phyloP scores from a whole-genome alignment of 2,113 vertebrate genomes.

The Platycercus adscitus region DNA sequence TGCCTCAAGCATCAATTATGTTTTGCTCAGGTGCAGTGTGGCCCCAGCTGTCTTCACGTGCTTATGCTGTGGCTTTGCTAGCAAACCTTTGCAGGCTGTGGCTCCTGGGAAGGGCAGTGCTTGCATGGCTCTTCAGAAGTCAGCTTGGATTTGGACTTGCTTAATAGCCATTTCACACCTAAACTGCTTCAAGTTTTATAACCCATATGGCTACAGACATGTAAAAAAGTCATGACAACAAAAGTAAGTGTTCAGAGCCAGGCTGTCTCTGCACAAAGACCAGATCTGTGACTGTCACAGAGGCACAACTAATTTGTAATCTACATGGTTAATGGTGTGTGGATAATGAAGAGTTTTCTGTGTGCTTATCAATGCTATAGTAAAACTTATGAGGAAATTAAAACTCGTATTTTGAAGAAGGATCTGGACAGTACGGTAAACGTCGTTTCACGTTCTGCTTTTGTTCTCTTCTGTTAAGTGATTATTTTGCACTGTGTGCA shows the following conservation, averaged over 20 bases:
- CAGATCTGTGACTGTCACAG: neutral
- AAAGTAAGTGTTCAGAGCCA: neutral
- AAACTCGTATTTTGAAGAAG: neutral
- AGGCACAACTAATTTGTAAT: neutral
- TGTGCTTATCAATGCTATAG: neutral
- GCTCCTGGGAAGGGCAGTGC: neutral
- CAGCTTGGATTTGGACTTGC: neutral
- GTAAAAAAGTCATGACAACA: fast-evolving
- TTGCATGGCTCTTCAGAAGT: neutral
- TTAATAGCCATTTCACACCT: neutral
- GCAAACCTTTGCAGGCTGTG: neutral
- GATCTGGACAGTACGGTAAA: neutral
- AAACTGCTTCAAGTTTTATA: neutral
- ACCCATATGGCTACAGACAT: neutral
- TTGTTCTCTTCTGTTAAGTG: neutral
- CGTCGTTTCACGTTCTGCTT: neutral
- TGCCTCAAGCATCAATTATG: neutral
- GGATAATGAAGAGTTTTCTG: neutral
- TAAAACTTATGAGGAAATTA: neutral
- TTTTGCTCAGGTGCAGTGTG: neutral
- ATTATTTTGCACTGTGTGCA: neutral
- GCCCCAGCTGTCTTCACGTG: neutral
- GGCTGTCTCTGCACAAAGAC: neutral
- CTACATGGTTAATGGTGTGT: neutral
- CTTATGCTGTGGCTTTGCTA: neutral